These are phyloP conservation scores for Rhinoraja longicauda DNA, from an alignment of 2,797 vertebrate species.

Conservation along the genomic window DNA sequence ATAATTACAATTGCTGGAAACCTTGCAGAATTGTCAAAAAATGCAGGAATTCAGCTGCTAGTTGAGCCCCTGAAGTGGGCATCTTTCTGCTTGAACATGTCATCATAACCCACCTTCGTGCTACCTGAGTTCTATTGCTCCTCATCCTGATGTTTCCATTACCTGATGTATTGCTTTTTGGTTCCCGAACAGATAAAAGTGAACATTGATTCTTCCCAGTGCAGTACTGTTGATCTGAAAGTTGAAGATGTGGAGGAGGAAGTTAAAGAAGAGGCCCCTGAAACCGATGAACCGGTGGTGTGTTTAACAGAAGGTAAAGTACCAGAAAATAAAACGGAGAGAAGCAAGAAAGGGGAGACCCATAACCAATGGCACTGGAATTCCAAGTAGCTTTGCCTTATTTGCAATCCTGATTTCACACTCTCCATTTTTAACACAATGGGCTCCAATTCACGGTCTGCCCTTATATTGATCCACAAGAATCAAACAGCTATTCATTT, in stretches of 20 bases:
- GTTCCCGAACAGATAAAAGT: background rate
- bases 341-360: background rate
- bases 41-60: background rate
- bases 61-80: background rate
- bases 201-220: slow-evolving; percentile 62
- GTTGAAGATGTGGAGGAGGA: slow-evolving; percentile 66
- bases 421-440: background rate
- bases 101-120: no score
- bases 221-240: slow-evolving; percentile 85
- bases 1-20: background rate
- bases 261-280: slow-evolving; percentile 65
- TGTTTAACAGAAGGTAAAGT: slow-evolving; percentile 83
- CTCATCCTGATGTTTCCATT: background rate
- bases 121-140: background rate
- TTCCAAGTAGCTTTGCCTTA: background rate
- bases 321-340: background rate
- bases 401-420: background rate
- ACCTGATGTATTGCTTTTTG: background rate
- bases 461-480: background rate
- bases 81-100: no score
- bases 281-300: slow-evolving; percentile 70
- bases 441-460: background rate
- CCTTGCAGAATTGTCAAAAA: background rate
- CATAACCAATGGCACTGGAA: background rate
- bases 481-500: background rate